Evolutionary conservation across 2,888 invertebrate species (phyloP).

Genomic region (Bombyx huttoni): DNA sequence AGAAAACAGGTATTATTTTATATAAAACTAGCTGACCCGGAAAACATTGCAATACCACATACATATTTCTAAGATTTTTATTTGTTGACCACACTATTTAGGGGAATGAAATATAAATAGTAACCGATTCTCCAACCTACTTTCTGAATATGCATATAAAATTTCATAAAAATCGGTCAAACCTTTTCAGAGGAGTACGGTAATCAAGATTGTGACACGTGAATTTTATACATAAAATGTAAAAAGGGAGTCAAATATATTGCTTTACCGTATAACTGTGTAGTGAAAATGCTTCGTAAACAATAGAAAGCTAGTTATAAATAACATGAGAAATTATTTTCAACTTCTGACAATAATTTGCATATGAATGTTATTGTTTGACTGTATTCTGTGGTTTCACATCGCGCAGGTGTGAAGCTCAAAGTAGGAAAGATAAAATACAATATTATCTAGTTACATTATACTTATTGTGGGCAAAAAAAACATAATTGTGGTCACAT

Average conservation of each 20-base stretch:
- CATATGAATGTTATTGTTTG: conserved; percentile 27
- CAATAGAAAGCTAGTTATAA: background rate
- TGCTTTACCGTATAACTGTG: background rate
- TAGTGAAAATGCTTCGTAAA: conserved; percentile 1
- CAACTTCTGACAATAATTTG: conserved; percentile 20
- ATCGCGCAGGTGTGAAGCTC: conserved; percentile 30
- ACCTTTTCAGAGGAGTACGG: no score
- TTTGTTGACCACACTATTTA: no score
- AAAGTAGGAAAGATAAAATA: conserved; percentile 22
- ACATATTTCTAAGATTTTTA: no score
- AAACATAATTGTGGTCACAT: conserved; percentile 39
- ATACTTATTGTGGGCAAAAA: conserved; percentile 23
- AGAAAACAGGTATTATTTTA: no score
- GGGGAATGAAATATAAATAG: no score
- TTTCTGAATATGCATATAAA: no score
- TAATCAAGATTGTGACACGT: no score
- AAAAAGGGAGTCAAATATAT: background rate
- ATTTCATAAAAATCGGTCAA: no score
- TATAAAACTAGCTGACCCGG: no score
- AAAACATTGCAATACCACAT: no score
- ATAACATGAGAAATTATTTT: conserved; percentile 11
- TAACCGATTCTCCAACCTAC: no score
- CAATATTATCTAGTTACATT: conserved; percentile 24
- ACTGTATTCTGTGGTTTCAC: conserved; percentile 13
- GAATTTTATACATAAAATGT: no score